Percentiles rank a stretch among this genome's conserved stretches.
Conservation (phyloP, 2,797 vertebrate genomes). For the Holocentrus rufus region DNA sequence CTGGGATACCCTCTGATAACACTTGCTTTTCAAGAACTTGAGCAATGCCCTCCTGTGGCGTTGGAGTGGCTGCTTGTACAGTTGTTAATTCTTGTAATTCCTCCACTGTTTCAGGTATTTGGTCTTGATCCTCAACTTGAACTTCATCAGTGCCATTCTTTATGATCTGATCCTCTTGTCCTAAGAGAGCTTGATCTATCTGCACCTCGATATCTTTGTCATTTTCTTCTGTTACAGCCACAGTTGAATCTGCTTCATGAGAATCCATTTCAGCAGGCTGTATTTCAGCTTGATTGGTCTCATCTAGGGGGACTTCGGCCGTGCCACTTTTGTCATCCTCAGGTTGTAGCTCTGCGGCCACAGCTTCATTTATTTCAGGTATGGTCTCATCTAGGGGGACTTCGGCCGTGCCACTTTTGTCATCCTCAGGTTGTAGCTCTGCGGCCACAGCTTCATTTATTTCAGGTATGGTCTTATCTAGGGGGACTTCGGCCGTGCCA, state of each 20-base stretch:
- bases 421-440: constrained; percentile 20
- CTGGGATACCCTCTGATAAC: neutral
- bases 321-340: constrained; percentile 19
- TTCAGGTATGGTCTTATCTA: neutral
- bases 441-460: constrained; percentile 2
- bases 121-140: constrained; percentile 21
- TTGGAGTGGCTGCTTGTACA: constrained; percentile 29
- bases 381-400: neutral
- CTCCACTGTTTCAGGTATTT: constrained; percentile 22
- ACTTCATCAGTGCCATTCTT: constrained; percentile 15
- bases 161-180: constrained; percentile 20
- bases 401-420: constrained; percentile 16
- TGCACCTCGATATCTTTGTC: constrained; percentile 12
- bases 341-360: constrained; percentile 8
- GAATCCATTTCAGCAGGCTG: constrained; percentile 18
- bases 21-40: constrained; percentile 35
- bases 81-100: constrained; percentile 23
- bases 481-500: constrained; percentile 12
- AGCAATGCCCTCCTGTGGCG: constrained; percentile 21
- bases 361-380: constrained; percentile 2
- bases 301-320: constrained; percentile 15
- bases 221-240: constrained; percentile 22
- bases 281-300: constrained; percentile 20
- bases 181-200: constrained; percentile 13
- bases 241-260: constrained; percentile 21